Evolutionary conservation across 2,888 invertebrate species (phyloP), one percentile per base, ranked within the genome.

Genomic region (Gibbula magus): DNA sequence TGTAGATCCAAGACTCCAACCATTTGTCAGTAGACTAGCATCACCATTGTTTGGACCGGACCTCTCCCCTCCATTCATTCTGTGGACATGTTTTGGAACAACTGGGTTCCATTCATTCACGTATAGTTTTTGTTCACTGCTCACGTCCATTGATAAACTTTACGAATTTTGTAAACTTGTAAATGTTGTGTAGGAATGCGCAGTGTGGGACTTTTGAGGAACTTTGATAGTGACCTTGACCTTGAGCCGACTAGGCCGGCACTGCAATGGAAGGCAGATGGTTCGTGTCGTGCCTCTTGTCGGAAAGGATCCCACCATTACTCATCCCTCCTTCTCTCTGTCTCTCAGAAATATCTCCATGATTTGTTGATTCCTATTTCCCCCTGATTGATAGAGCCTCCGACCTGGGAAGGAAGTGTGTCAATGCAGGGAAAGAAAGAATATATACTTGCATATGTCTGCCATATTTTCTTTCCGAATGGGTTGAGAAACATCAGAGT

Each of bases 191-290:
- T 25, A 7, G 29, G 61, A 61, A 61, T 61, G 25, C 10, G 13
- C 16, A 16, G 20, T 70, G 70, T 70, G 20, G 18, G 39, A 70
- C 35, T 35, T 66, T 70, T 39, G 70, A 35, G 35, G 35, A 70
- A 70, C 35, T 70, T 70, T 61, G 18, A 29, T 61, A n/a, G 70
- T 35, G 70, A 70, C 70, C 70, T 70, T 70, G 70, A 70, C 70
- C 29, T 70, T 70, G 32, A 20, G 8, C 35, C 70, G 70, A 16
- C 39, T 70, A 7, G 70, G 35, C 70, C 45, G 45, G 70, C 70
- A 10, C n/a, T 25, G 56, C 18, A 35, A 70, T 39, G 20, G 29
- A 20, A 35, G 32, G 35, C 70, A 70, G 70, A 70, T 70, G 70
- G 70, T 32, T 20, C n/a, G 25, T 61, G 61, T 61, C 61, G 25